phyloP scores from a whole-genome alignment of 2,113 vertebrate genomes.

The Crypturellus undulatus region DNA sequence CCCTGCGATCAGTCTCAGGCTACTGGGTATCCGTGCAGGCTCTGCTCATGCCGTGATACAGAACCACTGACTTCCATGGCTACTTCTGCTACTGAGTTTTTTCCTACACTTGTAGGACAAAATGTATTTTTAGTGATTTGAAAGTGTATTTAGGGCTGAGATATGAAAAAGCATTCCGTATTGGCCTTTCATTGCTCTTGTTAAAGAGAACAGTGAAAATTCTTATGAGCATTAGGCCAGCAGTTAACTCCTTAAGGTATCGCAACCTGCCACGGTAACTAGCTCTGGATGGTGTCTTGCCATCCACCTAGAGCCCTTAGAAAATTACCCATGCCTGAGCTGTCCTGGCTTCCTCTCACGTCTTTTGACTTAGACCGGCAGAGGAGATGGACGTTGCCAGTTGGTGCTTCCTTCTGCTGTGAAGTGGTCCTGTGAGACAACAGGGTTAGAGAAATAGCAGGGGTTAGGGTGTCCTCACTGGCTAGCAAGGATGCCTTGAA shows the following conservation, averaged over 20 bases:
- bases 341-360: background rate
- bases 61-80: background rate
- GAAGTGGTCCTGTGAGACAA: fast-evolving
- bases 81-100: background rate
- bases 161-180: background rate
- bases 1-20: fast-evolving
- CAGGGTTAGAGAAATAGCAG: too few relatives aligned
- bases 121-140: background rate
- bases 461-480: background rate
- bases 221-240: background rate
- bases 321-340: background rate
- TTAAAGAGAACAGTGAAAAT: background rate
- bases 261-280: background rate
- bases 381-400: fast-evolving
- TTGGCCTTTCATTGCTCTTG: background rate
- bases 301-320: background rate
- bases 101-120: background rate
- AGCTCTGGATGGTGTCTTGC: background rate
- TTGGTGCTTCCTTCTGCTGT: background rate
- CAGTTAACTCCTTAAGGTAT: background rate
- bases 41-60: too few relatives aligned
- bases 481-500: background rate
- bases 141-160: background rate
- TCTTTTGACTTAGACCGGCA: too few relatives aligned
- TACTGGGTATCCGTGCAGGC: fast-evolving